Percentiles rank a stretch among this genome's conserved stretches.
phyloP scores from a whole-genome alignment of 2,888 invertebrate genomes.

The Eupithecia tripunctaria region DNA sequence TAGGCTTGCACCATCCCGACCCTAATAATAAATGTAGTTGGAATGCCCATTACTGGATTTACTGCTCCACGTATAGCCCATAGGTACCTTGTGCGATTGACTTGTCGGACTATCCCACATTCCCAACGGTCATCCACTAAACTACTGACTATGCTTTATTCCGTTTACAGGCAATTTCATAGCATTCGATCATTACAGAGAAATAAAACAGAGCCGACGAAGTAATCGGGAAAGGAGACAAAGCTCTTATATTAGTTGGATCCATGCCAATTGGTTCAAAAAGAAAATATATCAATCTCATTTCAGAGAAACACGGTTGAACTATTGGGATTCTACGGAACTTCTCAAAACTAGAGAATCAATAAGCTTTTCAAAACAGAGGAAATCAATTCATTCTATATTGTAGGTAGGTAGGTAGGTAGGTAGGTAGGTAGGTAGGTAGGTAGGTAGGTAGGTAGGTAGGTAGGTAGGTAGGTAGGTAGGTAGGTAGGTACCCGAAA shows the following conservation, averaged over 20 bases:
- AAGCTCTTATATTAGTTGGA: constrained; percentile 15
- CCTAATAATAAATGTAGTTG: constrained; percentile 32
- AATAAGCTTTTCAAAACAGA: constrained; percentile 8
- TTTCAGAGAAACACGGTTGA: constrained; percentile 10
- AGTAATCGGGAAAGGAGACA: constrained; percentile 17
- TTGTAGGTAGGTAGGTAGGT: no score
- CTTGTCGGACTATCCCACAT: constrained; percentile 28
- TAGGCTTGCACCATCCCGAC: constrained; percentile 28
- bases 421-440: no score
- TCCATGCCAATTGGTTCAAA: constrained; percentile 13
- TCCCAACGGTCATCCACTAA: constrained; percentile 26
- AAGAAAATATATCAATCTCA: constrained; percentile 12
- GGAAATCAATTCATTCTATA: not conserved
- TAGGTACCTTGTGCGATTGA: constrained; percentile 29
- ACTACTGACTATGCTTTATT: constrained; percentile 11
- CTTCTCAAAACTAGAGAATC: not conserved
- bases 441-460: no score
- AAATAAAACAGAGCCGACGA: constrained; percentile 11
- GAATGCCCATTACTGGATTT: constrained; percentile 27
- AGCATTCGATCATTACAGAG: constrained; percentile 8
- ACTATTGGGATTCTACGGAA: not conserved
- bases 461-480: no score
- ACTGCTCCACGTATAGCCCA: constrained; percentile 26
- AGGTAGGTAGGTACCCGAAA: no score
- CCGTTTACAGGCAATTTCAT: constrained; percentile 12